Evolutionary conservation across 2,888 invertebrate species (phyloP), one percentile per base, ranked within the genome.

Genomic region (Limnephilus marmoratus): DNA sequence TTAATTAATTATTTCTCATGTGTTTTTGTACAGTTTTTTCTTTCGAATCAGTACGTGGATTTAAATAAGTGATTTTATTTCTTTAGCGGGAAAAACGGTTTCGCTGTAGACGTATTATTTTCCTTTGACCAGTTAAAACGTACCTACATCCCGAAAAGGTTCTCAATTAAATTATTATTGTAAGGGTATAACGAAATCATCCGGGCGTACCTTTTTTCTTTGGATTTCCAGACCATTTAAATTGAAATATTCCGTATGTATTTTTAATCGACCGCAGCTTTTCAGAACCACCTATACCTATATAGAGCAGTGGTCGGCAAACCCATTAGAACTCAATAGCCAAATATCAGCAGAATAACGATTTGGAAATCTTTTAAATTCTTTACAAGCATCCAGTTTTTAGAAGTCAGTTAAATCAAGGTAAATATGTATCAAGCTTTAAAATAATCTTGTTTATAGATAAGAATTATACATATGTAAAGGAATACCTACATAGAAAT

Each of bases 101-200:
- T 5, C 29, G 34, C 53, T 18, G 31, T 29, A 53, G 31, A 68
- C 34, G 34, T 68, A 86, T 41, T 82, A 41, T 45, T 88, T 31
- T 88, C 87, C 68, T 88, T 29, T 68, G 15, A 31, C 87, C 31
- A 18, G 24, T 88, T 13, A 12, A 68, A 45, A 45, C 45, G 45
- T 68, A 53, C 18, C 24, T 68, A 18, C 37, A 31, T 88, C 18
- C 34, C 68, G 5, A 88, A 88, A 88, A 68, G 34, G 53, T 68
- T n/a, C 68, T 24, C 34, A 53, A 68, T 68, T 88, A 68, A 9
- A 31, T 85, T 85, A 68, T 68, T 68, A 68, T 86, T 86, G 45
- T 49, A 45, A 29, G n/a, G 45, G 86, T n/a, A 24, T n/a, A 86
- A 12, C 45, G 5, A 86, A 49, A n/a, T 86, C n/a, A 12, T 49